A percentile compares a stretch with the other conserved stretches of the same genome.
Evolutionary conservation across 2,888 invertebrate genomes (phyloP).

Genomic region (Chironomus riparius): DNA sequence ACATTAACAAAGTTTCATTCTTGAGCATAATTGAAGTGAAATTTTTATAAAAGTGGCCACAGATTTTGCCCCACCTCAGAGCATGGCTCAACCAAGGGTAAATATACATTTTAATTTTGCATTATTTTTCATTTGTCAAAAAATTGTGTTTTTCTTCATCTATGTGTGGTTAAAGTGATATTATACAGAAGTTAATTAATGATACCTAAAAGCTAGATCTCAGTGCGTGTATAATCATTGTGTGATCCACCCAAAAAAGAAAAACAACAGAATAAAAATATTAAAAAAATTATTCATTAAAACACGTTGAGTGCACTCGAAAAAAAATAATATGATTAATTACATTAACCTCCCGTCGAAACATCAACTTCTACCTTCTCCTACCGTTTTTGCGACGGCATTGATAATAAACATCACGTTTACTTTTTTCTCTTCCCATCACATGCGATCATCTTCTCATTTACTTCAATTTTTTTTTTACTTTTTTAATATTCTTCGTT

Average conservation of each 20-base stretch:
- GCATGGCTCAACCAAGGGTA: constrained; percentile 47
- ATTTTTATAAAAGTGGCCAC: constrained; percentile 41
- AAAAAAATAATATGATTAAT: not conserved
- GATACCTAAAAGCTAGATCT: constrained; percentile 19
- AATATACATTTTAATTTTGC: constrained; percentile 31
- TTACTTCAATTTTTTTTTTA: no score
- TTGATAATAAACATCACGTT: not conserved
- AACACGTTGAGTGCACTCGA: not conserved
- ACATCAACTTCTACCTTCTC: not conserved
- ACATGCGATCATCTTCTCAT: no score
- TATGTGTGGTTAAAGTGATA: not conserved
- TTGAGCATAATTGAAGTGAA: not conserved
- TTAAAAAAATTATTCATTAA: not conserved
- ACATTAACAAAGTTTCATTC: not conserved
- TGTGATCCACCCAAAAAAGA: constrained; percentile 17
- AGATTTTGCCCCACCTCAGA: constrained; percentile 44
- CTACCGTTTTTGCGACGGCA: not conserved
- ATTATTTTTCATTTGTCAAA: not conserved
- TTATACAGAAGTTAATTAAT: constrained; percentile 11
- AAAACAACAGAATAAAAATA: not conserved
- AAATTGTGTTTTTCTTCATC: not conserved
- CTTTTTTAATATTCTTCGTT: no score
- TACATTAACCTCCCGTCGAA: not conserved
- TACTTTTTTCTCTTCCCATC: not conserved
- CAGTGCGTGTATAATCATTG: constrained; percentile 12